Base-by-base conservation (phyloP, 2,797 vertebrate genomes). In the Ceryle rudis region DNA sequence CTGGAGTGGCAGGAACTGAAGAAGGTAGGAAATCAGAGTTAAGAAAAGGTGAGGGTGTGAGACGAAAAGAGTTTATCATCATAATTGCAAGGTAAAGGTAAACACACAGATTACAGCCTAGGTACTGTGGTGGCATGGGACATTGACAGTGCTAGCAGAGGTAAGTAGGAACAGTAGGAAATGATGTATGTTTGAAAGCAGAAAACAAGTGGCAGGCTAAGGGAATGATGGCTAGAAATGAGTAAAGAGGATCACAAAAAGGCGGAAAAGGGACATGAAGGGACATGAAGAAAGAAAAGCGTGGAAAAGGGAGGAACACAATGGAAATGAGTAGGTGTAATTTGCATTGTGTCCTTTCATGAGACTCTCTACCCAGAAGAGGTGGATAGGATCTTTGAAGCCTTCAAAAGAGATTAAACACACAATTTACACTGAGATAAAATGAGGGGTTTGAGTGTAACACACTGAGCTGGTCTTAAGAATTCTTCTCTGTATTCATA, bases 11-110 rank as follows among this genome's bases (percentile, higher is more conserved):
- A 44, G 80, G 83, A 96, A 49, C 41, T 72, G 81, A 81, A 77
- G 75, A 61, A 75, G 66, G 25, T 54, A 75, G 58, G 70, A 93
- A 96, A 95, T 60, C 35, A 67, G 89, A 94, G 87, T 91, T 93
- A 91, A 67, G 5, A 1, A 58, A 73, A 92, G 88, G 92, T 92
- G 93, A 93, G 35, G 49, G 78, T 79, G 89, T 83, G 79, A 91
- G 86, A 77, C 31, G 2, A 73, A 67, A 42, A 69, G 33, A 73
- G 61, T 91, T 92, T 94, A 67, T 90, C 61, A 14, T 86, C 81
- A 86, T 84, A 90, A 95, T 78, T 80, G 77, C 81, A 89, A 93
- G 51, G n/a, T 81, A 87, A 81, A 87, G 51, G 62, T 91, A 88
- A 95, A 90, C 61, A 84, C 39, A 81, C 29, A 78, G 37, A 65